Base-by-base conservation (phyloP, 1,140 invertebrate species). In the Drosophila truncata region DNA sequence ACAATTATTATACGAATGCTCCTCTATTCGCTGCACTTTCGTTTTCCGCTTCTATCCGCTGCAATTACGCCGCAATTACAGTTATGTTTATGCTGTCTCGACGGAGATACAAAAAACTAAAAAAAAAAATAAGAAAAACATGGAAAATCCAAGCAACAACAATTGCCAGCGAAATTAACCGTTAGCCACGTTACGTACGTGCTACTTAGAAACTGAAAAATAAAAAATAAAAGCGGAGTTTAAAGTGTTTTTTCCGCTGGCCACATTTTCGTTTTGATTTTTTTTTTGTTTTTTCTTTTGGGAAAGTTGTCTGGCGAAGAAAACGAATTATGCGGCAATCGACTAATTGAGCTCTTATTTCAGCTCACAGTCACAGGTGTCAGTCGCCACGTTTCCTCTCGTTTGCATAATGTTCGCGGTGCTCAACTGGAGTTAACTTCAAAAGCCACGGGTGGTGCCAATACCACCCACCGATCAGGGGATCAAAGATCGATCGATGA, bases 121-220 rank as follows among this genome's bases (percentile, higher is more conserved):
- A 33, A 20, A 27, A 27, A 39, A 64, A 63, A 33, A 25, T 2
- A 35, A 20, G 35, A 16, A 64, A 50, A 31, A 64, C 61, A n/a
- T 13, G 13, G 46, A 41, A 66, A 67, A 49, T 20, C 8, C 33
- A 27, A 50, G 14, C 62, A 35, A 23, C 57, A 44, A 60, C 52
- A 73, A 73, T 72, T 72, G 67, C 55, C 41, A 62, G 69, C 46
- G 61, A 77, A 77, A 67, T 77, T 59, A 77, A 42, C 74, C 73
- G 74, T 77, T 77, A 39, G 73, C 44, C 73, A 67, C 39, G 72
- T 76, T 77, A 74, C 73, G 73, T 76, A 76, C 73, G 73, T 76
- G 73, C 73, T 75, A 75, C 71, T 75, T 75, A 75, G 71, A 76
- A 76, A 75, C 71, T 58, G 18, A 4, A 35, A 67, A 54, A 16